These are phyloP conservation scores for Hippocampus kuda DNA, from an alignment of 2,797 vertebrate genomes.

Conservation along the genomic window DNA sequence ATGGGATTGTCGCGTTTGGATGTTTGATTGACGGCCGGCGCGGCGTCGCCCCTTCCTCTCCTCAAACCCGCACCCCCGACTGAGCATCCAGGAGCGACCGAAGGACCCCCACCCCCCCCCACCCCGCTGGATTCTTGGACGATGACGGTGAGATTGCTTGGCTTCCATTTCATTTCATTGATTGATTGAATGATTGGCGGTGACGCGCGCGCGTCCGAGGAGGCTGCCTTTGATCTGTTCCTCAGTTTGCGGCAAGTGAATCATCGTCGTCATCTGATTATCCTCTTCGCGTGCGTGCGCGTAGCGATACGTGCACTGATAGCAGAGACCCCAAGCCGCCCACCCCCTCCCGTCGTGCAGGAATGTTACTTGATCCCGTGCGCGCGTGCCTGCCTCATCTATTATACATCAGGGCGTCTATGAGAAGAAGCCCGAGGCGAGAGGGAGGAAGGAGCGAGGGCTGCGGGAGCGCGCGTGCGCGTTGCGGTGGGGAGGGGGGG, in stretches of 20 bases:
- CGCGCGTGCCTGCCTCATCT: constrained; percentile 1
- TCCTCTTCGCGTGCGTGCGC: not conserved
- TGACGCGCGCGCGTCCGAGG: not conserved
- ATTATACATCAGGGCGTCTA: constrained; percentile 1
- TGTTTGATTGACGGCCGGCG: not conserved
- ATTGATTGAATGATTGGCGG: not conserved
- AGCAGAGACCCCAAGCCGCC: not conserved
- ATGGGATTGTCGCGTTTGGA: not conserved
- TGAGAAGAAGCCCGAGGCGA: not conserved
- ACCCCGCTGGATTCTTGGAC: not conserved
- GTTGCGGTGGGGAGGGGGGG: not conserved
- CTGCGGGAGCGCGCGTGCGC: not conserved
- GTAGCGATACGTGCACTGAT: not conserved
- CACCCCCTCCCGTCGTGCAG: not conserved
- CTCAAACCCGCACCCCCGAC: not conserved
- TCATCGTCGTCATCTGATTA: constrained; percentile 4
- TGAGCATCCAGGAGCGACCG: not conserved
- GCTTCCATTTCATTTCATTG: not conserved
- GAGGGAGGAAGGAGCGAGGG: not conserved
- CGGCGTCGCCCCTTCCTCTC: not conserved
- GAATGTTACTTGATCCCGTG: not conserved
- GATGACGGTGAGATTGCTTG: not conserved
- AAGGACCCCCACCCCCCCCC: not conserved
- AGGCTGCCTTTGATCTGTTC: not conserved
- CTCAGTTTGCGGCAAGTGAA: constrained; percentile 1